phyloP scores from a whole-genome alignment of 2,888 invertebrate genomes.

The Rotaria magnacalcarata region DNA sequence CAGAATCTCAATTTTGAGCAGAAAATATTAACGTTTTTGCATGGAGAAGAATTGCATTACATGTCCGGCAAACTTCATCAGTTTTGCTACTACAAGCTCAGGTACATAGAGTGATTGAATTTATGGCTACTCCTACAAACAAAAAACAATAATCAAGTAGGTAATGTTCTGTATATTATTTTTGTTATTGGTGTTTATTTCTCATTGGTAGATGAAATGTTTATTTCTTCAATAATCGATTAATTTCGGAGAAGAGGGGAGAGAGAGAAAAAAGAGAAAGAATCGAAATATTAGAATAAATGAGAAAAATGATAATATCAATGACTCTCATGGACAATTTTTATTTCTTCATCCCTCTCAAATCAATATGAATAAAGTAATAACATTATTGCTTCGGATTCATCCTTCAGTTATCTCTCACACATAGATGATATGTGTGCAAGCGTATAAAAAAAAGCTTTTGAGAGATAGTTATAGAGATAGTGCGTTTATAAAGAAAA shows the following conservation, averaged over 20 bases:
- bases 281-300: neutral
- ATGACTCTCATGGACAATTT: no score
- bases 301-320: neutral
- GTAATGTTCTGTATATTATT: neutral
- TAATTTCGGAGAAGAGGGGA: neutral
- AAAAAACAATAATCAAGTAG: neutral
- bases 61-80: no score
- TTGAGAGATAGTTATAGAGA: neutral
- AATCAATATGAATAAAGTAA: neutral
- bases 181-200: neutral
- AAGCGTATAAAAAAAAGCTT: no score
- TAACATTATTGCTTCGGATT: neutral
- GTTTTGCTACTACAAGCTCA: no score
- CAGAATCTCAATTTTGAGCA: no score
- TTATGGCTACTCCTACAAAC: no score
- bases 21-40: no score
- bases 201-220: neutral
- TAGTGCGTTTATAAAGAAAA: neutral
- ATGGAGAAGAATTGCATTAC: no score
- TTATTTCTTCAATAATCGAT: neutral
- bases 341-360: neutral
- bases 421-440: neutral
- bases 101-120: no score
- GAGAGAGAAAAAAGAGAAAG: neutral
- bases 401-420: neutral